Percentiles rank a stretch among this genome's conserved stretches.
Evolutionary conservation across 2,797 vertebrate genomes (phyloP).

Genomic region (Carapus acus): DNA sequence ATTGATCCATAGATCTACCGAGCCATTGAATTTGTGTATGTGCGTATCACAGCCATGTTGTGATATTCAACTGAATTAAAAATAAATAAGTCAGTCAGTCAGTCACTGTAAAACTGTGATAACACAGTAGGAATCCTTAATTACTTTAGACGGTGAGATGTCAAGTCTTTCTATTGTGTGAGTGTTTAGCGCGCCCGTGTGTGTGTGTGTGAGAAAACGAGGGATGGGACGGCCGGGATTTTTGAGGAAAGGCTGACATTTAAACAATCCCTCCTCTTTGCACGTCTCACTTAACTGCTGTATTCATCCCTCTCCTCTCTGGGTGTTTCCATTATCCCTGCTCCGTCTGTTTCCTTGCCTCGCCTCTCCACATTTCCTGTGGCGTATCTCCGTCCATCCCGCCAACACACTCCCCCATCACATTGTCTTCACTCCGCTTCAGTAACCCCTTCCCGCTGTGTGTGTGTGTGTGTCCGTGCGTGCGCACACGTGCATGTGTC

Average conservation of each 20-base stretch:
- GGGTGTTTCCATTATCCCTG: not conserved
- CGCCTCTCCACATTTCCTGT: slow-evolving; percentile 10
- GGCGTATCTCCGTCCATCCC: slow-evolving; percentile 17
- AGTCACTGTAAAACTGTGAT: not conserved
- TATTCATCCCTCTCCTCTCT: slow-evolving; percentile 10
- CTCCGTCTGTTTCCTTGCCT: not conserved
- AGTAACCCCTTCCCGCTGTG: no score
- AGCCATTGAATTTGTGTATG: slow-evolving; percentile 3
- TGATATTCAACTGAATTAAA: slow-evolving; percentile 6
- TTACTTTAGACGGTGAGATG: slow-evolving; percentile 1
- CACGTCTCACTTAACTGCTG: not conserved
- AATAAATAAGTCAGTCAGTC: slow-evolving; percentile 15
- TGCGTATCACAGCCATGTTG: slow-evolving; percentile 3
- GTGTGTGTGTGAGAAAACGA: not conserved
- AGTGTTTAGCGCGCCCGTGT: not conserved
- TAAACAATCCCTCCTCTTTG: slow-evolving; percentile 17
- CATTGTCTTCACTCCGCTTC: not conserved
- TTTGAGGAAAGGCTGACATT: slow-evolving; percentile 32
- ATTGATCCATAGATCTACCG: no score
- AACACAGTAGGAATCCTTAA: slow-evolving; percentile 26
- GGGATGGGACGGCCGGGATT: slow-evolving; percentile 1
- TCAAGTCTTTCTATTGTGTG: slow-evolving; percentile 12
- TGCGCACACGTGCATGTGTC: not conserved
- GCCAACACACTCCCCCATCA: not conserved
- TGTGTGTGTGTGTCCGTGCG: not conserved